A percentile compares a stretch with the other conserved stretches of the same genome.
These are phyloP conservation scores for Cosmopolites sordidus DNA, from an alignment of 2,888 invertebrate genomes.

Conservation along the genomic window DNA sequence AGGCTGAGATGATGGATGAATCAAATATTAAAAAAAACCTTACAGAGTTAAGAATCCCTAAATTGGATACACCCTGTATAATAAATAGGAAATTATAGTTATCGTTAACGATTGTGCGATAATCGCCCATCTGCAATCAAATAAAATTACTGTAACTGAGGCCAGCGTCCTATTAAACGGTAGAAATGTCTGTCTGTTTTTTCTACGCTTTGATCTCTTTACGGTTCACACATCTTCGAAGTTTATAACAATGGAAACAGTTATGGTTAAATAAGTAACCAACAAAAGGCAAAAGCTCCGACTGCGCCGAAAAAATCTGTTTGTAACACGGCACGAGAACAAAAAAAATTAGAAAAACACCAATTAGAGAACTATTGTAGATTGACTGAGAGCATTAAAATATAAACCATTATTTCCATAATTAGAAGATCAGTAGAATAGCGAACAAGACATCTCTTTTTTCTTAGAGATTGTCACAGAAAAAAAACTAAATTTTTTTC, in stretches of 20 bases:
- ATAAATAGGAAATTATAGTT: not conserved
- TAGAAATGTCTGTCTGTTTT: constrained; percentile 16
- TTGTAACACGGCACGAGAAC: constrained; percentile 1
- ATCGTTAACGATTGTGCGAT: not conserved
- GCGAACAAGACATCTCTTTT: no score
- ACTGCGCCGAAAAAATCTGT: not conserved
- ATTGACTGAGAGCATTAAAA: no score
- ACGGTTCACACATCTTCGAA: constrained; percentile 23
- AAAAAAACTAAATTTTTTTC: no score
- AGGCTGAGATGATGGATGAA: no score
- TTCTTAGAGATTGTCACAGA: no score
- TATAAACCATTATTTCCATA: no score
- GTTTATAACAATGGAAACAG: constrained; percentile 23
- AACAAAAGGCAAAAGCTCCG: constrained; percentile 7
- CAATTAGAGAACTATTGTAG: not conserved
- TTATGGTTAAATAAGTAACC: constrained; percentile 19
- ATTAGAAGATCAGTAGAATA: no score
- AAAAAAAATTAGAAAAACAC: not conserved
- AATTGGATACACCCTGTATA: no score
- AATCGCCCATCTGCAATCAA: not conserved
- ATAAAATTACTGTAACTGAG: constrained; percentile 6
- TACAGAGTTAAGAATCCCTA: no score
- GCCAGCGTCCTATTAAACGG: constrained; percentile 19
- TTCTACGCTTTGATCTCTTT: constrained; percentile 24
- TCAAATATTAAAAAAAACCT: no score